Evolutionary conservation across 1,140 invertebrate genomes (phyloP), one percentile per base, ranked within the genome.

Genomic region (Drosophila nigromelanica): DNA sequence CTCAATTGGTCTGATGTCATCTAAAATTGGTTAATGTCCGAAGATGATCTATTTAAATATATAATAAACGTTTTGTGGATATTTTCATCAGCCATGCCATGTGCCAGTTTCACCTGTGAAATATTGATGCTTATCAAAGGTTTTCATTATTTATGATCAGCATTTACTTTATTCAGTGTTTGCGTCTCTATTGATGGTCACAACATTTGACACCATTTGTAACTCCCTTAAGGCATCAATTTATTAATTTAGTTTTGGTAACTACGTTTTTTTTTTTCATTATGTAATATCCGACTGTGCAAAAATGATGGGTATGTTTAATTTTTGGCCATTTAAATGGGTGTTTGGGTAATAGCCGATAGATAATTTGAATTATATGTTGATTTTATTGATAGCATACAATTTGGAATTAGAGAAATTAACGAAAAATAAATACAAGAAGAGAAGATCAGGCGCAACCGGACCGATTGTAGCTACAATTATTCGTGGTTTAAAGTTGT

Each of bases 151-250:
- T 39, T n/a, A 51, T 43, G 15, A 18, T 61, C 50, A 51, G 59
- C 51, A 18, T 62, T 4, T 62, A 7, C 37, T 18, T 56, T 27
- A 68, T 59, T 50, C 70, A 62, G 58, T 33, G 60, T 40, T 52
- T 62, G 61, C 50, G 73, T 62, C 43, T 52, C 55, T 62, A 52
- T 67, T 86, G 73, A 85, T 74, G 64, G 73, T 50, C 60, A 52
- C 52, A 67, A 48, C 64, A n/a, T 73, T 68, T 86, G 80, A 85
- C 81, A 86, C 81, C 69, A 80, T 80, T 85, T 69, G 69, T 15
- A 15, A 52, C 47, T 47, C 56, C 80, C 42, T n/a, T 24, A 66
- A 73, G 73, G 56, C 62, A 43, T 24, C 18, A 58, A 61, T 67
- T 70, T 68, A 50, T 62, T 72, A 54, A 78, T 81, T 87, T 72